These are phyloP conservation scores for Pachycephus smyrnensis DNA, from an alignment of 2,888 invertebrate species.

Conservation along the genomic window DNA sequence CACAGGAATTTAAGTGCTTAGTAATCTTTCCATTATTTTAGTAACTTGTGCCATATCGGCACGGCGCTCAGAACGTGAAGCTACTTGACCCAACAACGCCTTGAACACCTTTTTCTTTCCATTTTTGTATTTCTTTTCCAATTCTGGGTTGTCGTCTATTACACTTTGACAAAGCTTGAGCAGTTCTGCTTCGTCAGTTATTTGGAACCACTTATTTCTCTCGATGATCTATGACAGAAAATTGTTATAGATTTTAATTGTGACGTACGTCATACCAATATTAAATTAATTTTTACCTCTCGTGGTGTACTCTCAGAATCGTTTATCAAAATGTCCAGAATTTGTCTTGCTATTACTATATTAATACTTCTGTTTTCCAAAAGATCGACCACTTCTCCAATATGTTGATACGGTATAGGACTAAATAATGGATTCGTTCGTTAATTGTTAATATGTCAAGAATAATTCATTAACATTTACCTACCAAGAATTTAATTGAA, in stretches of 20 bases:
- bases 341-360: constrained; percentile 70
- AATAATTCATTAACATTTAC: constrained; percentile 30
- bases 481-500: constrained; percentile 74
- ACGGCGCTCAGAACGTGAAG: constrained; percentile 72
- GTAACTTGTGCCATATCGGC: constrained; percentile 77
- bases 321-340: constrained; percentile 68
- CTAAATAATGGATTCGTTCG: constrained; percentile 3
- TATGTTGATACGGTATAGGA: constrained; percentile 66
- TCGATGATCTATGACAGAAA: constrained; percentile 69
- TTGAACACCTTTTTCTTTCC: constrained; percentile 80
- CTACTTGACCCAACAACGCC: constrained; percentile 74
- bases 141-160: constrained; percentile 75
- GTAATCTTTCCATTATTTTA: constrained; percentile 73
- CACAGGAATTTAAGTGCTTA: constrained; percentile 65
- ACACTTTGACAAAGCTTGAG: constrained; percentile 73
- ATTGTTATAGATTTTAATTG: constrained; percentile 4
- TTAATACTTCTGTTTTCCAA: constrained; percentile 74
- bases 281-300: constrained; percentile 57
- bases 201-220: constrained; percentile 75
- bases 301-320: constrained; percentile 64
- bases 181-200: constrained; percentile 73
- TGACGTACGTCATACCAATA: not conserved
- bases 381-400: constrained; percentile 75
- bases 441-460: constrained; percentile 12
- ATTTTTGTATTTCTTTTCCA: constrained; percentile 75